phyloP scores from a whole-genome alignment of 2,888 invertebrate genomes.

The Coelogynopora nodosa region DNA sequence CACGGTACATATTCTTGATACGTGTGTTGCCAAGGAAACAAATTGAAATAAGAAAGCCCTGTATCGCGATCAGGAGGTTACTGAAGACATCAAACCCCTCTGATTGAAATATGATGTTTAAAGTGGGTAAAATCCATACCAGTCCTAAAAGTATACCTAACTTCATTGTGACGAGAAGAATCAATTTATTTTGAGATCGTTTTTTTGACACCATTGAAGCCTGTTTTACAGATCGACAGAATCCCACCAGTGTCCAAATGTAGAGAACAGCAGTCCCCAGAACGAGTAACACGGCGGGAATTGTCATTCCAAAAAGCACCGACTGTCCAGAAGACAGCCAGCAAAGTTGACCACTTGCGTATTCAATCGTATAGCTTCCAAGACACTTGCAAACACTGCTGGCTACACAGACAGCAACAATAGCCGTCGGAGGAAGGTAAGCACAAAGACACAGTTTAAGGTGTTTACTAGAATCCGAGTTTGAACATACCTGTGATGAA shows the following conservation, averaged over 20 bases:
- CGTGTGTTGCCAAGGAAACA: too few relatives aligned
- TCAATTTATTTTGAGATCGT: constrained; percentile 1
- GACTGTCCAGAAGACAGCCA: background rate
- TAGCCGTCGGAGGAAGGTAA: background rate
- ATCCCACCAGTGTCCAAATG: background rate
- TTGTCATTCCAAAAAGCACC: constrained; percentile 17
- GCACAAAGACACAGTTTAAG: background rate
- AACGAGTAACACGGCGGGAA: constrained; percentile 17
- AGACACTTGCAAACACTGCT: background rate
- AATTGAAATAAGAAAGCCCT: constrained; percentile 9
- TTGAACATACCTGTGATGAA: too few relatives aligned
- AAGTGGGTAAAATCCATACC: constrained; percentile 15
- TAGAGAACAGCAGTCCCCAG: background rate
- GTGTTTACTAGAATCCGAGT: too few relatives aligned
- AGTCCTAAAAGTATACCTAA: background rate
- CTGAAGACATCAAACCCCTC: constrained; percentile 28
- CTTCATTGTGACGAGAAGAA: background rate
- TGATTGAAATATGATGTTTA: background rate
- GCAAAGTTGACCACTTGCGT: background rate
- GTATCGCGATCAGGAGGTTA: constrained; percentile 12
- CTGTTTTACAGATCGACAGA: background rate
- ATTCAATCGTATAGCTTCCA: background rate
- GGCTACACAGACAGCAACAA: background rate
- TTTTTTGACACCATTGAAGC: background rate
- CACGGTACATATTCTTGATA: too few relatives aligned